Conservation (phyloP, 2,797 vertebrate species). For the Mustela erminea region DNA sequence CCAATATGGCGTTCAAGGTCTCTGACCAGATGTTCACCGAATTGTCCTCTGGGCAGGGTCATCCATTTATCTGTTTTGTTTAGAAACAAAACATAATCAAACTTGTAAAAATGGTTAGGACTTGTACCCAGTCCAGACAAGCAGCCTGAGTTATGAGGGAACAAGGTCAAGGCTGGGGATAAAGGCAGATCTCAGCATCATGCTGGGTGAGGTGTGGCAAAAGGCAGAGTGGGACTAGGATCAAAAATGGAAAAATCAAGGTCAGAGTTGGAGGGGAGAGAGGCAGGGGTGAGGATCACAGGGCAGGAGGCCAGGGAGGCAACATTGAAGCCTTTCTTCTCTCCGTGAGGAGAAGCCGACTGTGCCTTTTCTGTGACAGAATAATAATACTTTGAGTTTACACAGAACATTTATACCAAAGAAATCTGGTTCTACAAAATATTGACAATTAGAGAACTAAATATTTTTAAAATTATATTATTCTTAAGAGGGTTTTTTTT, state of each 20-base stretch:
- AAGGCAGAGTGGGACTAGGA: neutral
- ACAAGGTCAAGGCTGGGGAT: slow-evolving; percentile 26
- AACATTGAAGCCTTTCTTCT: neutral
- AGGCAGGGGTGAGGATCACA: neutral
- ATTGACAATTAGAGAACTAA: slow-evolving; percentile 11
- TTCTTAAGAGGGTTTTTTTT: neutral
- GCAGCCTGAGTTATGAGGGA: neutral
- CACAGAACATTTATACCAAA: neutral
- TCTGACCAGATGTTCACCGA: slow-evolving; percentile 13
- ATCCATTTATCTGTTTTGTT: slow-evolving; percentile 47
- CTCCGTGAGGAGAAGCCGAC: neutral
- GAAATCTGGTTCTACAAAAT: neutral
- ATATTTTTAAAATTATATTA: slow-evolving; percentile 43
- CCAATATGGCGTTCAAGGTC: neutral
- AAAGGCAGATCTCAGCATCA: neutral
- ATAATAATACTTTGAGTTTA: neutral
- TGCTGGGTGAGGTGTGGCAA: neutral
- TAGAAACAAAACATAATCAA: slow-evolving; percentile 51
- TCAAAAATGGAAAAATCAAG: slow-evolving; percentile 10
- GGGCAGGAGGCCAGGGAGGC: neutral
- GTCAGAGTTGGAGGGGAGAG: neutral
- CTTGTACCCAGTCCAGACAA: neutral
- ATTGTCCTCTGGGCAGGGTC: neutral
- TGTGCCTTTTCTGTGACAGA: neutral
- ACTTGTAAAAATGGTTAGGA: neutral